A percentile compares a stretch with the other conserved stretches of the same genome.
Conservation (phyloP, 2,888 invertebrate species). For the Zonitis immaculata region DNA sequence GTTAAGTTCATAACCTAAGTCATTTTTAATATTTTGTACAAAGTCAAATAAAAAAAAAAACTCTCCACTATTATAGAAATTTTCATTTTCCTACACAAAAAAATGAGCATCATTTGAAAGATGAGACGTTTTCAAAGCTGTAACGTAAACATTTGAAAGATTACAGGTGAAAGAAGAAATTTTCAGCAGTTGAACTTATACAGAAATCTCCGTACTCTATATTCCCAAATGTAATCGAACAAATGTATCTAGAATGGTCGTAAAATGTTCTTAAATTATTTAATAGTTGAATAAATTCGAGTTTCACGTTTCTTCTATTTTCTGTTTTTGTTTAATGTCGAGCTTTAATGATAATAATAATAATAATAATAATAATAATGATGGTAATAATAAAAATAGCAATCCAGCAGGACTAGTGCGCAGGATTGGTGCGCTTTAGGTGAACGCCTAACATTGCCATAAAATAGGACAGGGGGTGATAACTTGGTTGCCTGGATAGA, state of each 20-base stretch:
- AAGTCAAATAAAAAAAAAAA: constrained; percentile 17
- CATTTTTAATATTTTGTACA: constrained; percentile 19
- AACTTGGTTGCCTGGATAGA: constrained; percentile 32
- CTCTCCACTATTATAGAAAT: background rate
- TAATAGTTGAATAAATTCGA: constrained; percentile 14
- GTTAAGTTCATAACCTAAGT: constrained; percentile 18
- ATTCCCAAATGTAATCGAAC: background rate
- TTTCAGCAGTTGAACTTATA: background rate
- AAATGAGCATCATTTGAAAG: too few species aligned
- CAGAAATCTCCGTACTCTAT: too few species aligned
- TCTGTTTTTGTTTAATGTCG: background rate
- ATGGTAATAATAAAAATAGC: background rate
- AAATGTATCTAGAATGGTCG: background rate
- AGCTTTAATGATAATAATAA: too few species aligned
- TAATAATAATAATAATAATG: too few species aligned
- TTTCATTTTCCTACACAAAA: too few species aligned
- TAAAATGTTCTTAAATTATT: constrained; percentile 4
- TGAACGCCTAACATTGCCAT: constrained; percentile 33
- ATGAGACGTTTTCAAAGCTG: background rate
- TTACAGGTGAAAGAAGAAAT: background rate
- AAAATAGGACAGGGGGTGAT: constrained; percentile 35
- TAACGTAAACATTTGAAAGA: background rate
- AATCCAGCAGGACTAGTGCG: constrained; percentile 21
- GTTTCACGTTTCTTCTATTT: constrained; percentile 11
- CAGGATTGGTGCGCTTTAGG: constrained; percentile 29